phyloP scores from a whole-genome alignment of 2,797 vertebrate genomes.

The Bryconaethiops microstoma region DNA sequence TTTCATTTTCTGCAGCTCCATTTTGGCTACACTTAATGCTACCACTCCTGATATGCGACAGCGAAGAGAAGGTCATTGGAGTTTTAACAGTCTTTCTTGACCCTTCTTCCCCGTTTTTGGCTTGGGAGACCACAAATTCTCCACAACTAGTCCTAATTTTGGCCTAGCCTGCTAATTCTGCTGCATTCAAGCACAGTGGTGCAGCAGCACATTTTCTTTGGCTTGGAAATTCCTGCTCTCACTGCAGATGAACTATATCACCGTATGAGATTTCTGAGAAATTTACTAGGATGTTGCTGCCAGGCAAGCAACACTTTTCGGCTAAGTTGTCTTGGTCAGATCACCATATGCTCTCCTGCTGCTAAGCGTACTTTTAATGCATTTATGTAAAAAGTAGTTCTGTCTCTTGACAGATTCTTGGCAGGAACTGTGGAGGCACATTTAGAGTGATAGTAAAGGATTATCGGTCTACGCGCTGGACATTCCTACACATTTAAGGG shows the following conservation, averaged over 20 bases:
- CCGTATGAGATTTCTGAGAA: neutral
- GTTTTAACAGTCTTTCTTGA: constrained; percentile 11
- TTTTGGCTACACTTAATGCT: neutral
- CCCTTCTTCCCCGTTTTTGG: constrained; percentile 10
- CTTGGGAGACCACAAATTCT: neutral
- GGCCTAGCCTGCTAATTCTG: neutral
- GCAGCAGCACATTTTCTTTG: neutral
- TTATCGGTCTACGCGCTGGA: constrained; percentile 22
- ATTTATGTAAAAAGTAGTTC: constrained; percentile 19
- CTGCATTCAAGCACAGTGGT: neutral
- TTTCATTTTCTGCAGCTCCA: neutral
- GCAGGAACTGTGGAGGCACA: neutral
- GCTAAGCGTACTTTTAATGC: neutral
- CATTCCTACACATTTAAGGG: constrained; percentile 30
- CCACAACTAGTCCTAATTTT: neutral
- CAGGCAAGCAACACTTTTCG: constrained; percentile 14
- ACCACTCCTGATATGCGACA: neutral
- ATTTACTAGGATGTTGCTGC: neutral
- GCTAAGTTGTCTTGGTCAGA: constrained; percentile 7
- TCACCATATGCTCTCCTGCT: constrained; percentile 1
- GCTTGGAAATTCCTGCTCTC: neutral
- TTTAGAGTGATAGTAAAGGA: constrained; percentile 11
- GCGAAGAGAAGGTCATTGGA: neutral
- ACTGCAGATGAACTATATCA: neutral
- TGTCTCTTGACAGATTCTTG: constrained; percentile 15